Evolutionary conservation across 1,140 invertebrate genomes (phyloP), one percentile per base, ranked within the genome.

Genomic region (Polypedilum vanderplanki): DNA sequence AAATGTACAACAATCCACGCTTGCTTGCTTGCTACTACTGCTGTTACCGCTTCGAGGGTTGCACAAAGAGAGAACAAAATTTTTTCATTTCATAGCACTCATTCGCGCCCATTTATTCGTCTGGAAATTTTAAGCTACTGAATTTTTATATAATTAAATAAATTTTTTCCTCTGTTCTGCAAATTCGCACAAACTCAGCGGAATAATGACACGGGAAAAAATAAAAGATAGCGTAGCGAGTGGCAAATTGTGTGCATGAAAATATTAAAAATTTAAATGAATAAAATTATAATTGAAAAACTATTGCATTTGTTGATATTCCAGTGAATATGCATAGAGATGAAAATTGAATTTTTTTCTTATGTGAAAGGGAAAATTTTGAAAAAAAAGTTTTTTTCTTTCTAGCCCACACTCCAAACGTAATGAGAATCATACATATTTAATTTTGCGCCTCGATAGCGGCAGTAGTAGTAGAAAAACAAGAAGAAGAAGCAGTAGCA

Each of bases 281-380:
- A 70, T 70, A 18, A 70, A 70, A 70, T 70, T 22, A 70, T 70
- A 70, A 70, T 70, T 70, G 65, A 70, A 70, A 20, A 70, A 70
- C 17, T 70, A 70, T 70, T 20, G 65, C 46, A 18, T n/a, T 18
- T 20, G 65, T 70, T 70, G 65, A 57, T 57, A 57, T 57, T 57
- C n/a, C 20, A 70, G 12, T 12, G 7, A 3, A 57, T 10, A 46
- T 46, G 46, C n/a, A n/a, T 15, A 57, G 1, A 57, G 10, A 57
- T n/a, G 12, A n/a, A 57, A n/a, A 12, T 57, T 57, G 46, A 15
- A 57, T 57, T 57, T 46, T 46, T 46, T 46, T 9, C n/a, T 15
- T 15, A n/a, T 4, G 46, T 57, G n/a, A 57, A 57, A 1, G 46
- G 15, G n/a, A 12, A 12, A 15, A 4, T 1, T 57, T 46, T 46